phyloP scores from a whole-genome alignment of 2,797 vertebrate genomes.

The Sternarchorhynchus goeldii region DNA sequence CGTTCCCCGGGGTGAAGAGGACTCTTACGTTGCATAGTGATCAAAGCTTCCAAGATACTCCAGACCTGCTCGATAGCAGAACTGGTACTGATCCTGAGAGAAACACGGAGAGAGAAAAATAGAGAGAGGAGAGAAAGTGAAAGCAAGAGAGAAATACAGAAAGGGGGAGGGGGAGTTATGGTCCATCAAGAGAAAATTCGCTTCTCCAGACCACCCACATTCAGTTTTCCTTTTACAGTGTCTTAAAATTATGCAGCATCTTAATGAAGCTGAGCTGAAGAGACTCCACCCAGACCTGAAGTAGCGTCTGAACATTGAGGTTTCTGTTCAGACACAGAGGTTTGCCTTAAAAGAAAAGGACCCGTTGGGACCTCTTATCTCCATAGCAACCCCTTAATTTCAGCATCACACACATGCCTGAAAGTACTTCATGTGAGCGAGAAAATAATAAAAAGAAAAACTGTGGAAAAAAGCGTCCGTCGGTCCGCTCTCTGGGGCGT shows the following conservation, averaged over 20 bases:
- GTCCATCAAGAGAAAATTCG: too few species aligned
- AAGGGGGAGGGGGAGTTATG: not conserved
- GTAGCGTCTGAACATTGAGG: too few species aligned
- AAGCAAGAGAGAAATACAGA: conserved; percentile 16
- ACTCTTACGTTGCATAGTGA: conserved; percentile 99
- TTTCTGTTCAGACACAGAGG: not conserved
- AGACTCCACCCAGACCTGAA: too few species aligned
- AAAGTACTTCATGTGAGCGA: not conserved
- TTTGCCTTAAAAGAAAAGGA: not conserved
- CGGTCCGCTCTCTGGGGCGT: conserved; percentile 40
- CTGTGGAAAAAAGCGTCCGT: conserved; percentile 13
- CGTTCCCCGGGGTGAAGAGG: conserved; percentile 63
- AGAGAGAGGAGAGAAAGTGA: conserved; percentile 48
- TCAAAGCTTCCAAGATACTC: conserved; percentile 99
- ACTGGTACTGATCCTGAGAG: conserved; percentile 97
- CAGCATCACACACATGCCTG: conserved; percentile 15
- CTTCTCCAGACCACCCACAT: too few species aligned
- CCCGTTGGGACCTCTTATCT: conserved; percentile 11
- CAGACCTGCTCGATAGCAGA: conserved; percentile 97
- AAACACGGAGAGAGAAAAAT: too few species aligned
- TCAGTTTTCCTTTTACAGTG: too few species aligned
- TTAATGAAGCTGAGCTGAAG: too few species aligned
- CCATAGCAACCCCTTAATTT: conserved; percentile 40
- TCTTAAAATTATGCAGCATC: too few species aligned
- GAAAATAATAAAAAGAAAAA: not conserved